Evolutionary conservation across 1,140 invertebrate genomes (phyloP), one percentile per base, ranked within the genome.

Genomic region (Pachyrhynchus sulphureomaculatus): DNA sequence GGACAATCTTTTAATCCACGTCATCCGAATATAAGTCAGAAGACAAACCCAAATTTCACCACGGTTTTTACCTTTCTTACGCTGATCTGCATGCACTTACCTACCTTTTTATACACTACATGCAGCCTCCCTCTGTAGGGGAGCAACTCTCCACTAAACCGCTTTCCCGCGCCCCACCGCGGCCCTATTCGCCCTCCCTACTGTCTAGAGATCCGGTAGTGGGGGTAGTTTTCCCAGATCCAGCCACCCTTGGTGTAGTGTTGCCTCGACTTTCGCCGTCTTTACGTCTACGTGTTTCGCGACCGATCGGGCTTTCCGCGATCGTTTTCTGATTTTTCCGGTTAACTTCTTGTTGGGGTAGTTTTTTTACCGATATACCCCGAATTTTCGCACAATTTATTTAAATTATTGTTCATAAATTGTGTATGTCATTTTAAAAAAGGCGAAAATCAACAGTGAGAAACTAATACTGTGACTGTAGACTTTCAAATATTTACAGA

Each of bases 221-320:
- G 59, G 59, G 59, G 59, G 51, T 20, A 51, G 51, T 49, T 62
- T 52, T 62, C 59, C 59, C 59, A 62, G 59, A 62, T 54, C 42
- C 59, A 54, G 59, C 59, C 59, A 55, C 59, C 59, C 51, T 55
- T 42, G 59, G 47, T 49, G 59, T 55, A 62, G 59, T 62, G 12
- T 53, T 41, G 45, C 42, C 47, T 41, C 49, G 44, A 62, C 52
- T 61, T 41, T 34, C 15, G 13, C 10, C n/a, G n/a, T 15, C 20
- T 29, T 29, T 32, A n/a, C 41, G 41, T 45, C 41, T 29, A 8
- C 15, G 52, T 17, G 49, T 21, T 42, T 26, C n/a, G 17, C 29
- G 2, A 21, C 13, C 10, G 32, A 8, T 4, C 21, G 21, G 13
- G 2, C 12, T 32, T 20, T 26, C 23, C 13, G 13, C 12, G 13